Percentiles rank a stretch among this genome's conserved stretches.
These are phyloP conservation scores for Dermolepida albohirtum DNA, from an alignment of 2,888 invertebrate genomes.

Conservation along the genomic window DNA sequence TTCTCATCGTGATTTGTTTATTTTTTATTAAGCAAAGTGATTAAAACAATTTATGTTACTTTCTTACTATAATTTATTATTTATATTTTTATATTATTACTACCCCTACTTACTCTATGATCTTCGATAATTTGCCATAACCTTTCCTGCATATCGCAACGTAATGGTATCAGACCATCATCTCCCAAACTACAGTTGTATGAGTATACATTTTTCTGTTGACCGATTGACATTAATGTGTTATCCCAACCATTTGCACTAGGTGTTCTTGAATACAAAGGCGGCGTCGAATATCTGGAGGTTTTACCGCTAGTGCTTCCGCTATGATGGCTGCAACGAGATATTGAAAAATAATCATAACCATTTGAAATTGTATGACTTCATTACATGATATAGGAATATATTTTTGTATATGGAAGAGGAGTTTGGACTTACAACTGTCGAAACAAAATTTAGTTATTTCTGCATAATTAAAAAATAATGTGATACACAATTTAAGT, in stretches of 20 bases:
- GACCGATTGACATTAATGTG: constrained; percentile 39
- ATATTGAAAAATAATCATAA: neutral
- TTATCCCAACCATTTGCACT: constrained; percentile 64
- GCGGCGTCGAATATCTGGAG: constrained; percentile 65
- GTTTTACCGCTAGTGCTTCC: constrained; percentile 52
- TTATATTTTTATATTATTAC: neutral
- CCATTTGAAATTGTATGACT: too few species aligned
- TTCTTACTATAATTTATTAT: too few species aligned
- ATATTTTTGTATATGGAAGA: too few species aligned
- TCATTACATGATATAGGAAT: too few species aligned
- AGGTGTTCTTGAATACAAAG: constrained; percentile 70
- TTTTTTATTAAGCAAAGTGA: too few species aligned
- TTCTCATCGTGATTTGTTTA: too few species aligned
- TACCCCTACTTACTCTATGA: constrained; percentile 72
- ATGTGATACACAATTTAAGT: too few species aligned
- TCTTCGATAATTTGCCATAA: constrained; percentile 86
- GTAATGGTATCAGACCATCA: constrained; percentile 80
- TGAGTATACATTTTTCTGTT: constrained; percentile 38
- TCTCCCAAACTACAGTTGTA: constrained; percentile 67
- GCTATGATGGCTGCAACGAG: constrained; percentile 48
- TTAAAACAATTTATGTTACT: too few species aligned
- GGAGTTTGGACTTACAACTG: too few species aligned
- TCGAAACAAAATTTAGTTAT: too few species aligned
- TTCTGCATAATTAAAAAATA: too few species aligned
- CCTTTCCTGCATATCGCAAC: constrained; percentile 80